Evolutionary conservation across 2,888 invertebrate species (phyloP).

Genomic region (Chrysolina americana): DNA sequence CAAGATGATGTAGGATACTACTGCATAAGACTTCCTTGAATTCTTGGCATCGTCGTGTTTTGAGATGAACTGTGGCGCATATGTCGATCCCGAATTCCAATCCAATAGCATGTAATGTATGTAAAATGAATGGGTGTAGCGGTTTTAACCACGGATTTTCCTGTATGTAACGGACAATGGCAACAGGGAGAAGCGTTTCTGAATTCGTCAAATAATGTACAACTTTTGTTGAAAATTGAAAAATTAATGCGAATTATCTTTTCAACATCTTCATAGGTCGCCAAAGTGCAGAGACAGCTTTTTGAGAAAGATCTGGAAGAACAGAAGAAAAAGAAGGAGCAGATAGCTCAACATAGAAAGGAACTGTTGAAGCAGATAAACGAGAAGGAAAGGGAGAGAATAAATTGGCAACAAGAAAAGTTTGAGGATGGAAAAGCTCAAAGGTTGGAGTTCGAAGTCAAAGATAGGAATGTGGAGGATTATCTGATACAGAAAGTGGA

Average conservation of each 20-base stretch:
- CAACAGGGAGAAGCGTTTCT: too few relatives aligned
- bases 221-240: too few relatives aligned
- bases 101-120: too few relatives aligned
- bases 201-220: too few relatives aligned
- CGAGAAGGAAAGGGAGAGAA: slow-evolving; percentile 78
- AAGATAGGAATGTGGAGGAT: slow-evolving; percentile 71
- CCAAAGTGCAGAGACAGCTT: slow-evolving; percentile 70
- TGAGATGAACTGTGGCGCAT: too few relatives aligned
- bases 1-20: too few relatives aligned
- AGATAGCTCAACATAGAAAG: slow-evolving; percentile 73
- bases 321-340: slow-evolving; percentile 64
- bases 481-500: slow-evolving; percentile 73
- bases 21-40: too few relatives aligned
- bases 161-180: too few relatives aligned
- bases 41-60: too few relatives aligned
- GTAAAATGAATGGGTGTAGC: too few relatives aligned
- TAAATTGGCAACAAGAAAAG: slow-evolving; percentile 74
- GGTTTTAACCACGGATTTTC: too few relatives aligned
- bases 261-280: slow-evolving; percentile 64
- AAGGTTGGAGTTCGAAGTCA: slow-evolving; percentile 74
- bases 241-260: not conserved
- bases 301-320: slow-evolving; percentile 67
- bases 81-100: too few relatives aligned
- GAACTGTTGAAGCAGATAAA: slow-evolving; percentile 80
- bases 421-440: slow-evolving; percentile 79